phyloP scores from a whole-genome alignment of 2,113 vertebrate species.

The Romanogobio albipinnatus region DNA sequence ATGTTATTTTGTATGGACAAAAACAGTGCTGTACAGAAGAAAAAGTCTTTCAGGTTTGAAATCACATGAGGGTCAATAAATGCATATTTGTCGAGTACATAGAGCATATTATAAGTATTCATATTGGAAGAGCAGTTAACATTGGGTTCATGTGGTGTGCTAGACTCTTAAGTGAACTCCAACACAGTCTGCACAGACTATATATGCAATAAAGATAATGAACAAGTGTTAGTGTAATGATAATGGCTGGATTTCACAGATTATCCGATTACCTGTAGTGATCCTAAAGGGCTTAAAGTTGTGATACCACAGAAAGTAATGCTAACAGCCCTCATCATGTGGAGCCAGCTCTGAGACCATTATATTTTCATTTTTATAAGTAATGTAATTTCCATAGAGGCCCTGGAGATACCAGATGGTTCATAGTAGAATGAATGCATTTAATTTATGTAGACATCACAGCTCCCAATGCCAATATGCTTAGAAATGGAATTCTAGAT shows the following conservation, averaged over 20 bases:
- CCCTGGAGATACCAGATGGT: conserved; percentile 43
- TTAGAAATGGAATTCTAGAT: conserved; percentile 35
- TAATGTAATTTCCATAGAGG: conserved; percentile 21
- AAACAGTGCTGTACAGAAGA: neutral
- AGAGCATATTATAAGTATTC: neutral
- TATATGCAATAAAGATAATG: conserved; percentile 52
- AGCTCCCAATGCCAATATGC: conserved; percentile 24
- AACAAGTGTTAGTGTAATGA: conserved; percentile 35
- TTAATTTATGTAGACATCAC: conserved; percentile 29
- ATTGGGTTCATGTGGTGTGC: neutral
- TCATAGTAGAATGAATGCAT: conserved; percentile 41
- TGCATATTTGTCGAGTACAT: neutral
- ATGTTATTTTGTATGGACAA: neutral
- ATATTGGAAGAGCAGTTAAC: neutral
- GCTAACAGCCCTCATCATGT: conserved; percentile 46
- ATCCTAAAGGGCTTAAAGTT: conserved; percentile 51
- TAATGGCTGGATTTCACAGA: conserved; percentile 49
- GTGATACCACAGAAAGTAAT: conserved; percentile 40
- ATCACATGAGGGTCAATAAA: neutral
- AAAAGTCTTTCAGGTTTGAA: neutral
- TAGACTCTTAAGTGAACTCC: neutral
- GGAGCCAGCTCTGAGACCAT: conserved; percentile 13
- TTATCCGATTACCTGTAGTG: conserved; percentile 49
- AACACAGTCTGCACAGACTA: neutral
- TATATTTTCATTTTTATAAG: conserved; percentile 46